Evolutionary conservation across 2,888 invertebrate genomes (phyloP), one percentile per base, ranked within the genome.

Genomic region (Steinernema scapterisci): DNA sequence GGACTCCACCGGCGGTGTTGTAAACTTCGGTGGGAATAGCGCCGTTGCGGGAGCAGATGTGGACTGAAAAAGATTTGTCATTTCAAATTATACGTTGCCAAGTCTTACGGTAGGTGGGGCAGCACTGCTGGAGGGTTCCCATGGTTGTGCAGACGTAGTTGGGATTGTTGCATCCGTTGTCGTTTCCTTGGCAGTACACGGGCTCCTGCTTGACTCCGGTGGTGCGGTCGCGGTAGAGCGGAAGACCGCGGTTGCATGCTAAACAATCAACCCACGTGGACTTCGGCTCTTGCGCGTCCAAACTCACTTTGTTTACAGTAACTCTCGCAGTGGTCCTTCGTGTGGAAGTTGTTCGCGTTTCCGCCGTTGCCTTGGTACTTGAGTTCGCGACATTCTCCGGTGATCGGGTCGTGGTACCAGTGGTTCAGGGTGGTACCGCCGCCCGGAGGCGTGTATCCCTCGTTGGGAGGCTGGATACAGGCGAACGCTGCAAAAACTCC

Each of bases 11-110:
- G 71, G 86, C 86, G 0, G 86, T 86, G 78, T 86, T 86, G 80
- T 86, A 86, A n/a, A 86, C 86, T 78, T 86, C 86, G 5, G 85
- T 84, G 46, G 86, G 86, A 54, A 86, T 86, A 19, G 85, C 86
- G 54, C 86, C 86, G 76, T 85, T 85, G 16, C 85, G 78, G 7
- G 85, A 85, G 79, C 86, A 86, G 78, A 86, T 85, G 80, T 82
- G 82, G 74, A 82, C 82, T 82, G 73, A 21, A 79, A 76, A 43
- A n/a, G 21, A 27, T n/a, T 31, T 13, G 19, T 16, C 16, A 27
- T 48, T 45, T 25, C 48, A 7, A 21, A 51, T 21, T 51, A 21
- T 5, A 1, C 13, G 27, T 7, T 25, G 13, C 16, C 6, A n/a
- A 16, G 31, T 73, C 82, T 77, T 70, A 85, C 85, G 74, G 46